Conservation (phyloP, 2,797 vertebrate genomes). For the Sebastes itinus region DNA sequence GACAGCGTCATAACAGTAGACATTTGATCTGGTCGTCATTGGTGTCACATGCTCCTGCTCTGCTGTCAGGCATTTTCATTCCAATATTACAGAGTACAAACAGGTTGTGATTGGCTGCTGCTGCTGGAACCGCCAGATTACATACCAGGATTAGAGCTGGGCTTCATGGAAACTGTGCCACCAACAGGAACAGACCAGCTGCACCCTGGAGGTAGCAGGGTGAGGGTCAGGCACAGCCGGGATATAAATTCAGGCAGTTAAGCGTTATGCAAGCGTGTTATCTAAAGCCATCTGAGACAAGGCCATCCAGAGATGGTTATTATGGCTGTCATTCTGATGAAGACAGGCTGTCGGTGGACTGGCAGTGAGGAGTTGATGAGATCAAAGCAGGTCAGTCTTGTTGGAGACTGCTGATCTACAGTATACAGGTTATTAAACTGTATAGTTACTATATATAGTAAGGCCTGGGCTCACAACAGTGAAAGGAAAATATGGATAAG, state of each 20-base stretch:
- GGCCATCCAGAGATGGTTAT: constrained; percentile 63
- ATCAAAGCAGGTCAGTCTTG: constrained; percentile 54
- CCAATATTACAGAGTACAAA: constrained; percentile 59
- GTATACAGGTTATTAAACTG: constrained; percentile 11
- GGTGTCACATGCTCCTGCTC: constrained; percentile 58
- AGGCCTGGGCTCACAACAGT: background rate
- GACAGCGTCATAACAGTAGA: constrained; percentile 22
- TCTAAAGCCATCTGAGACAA: constrained; percentile 71
- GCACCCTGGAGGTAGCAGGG: constrained; percentile 58
- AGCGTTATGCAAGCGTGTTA: constrained; percentile 69
- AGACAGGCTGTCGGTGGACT: constrained; percentile 51
- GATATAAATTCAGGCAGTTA: constrained; percentile 65
- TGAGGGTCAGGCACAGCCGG: constrained; percentile 56
- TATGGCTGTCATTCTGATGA: constrained; percentile 62
- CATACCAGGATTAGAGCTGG: constrained; percentile 70
- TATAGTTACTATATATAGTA: background rate
- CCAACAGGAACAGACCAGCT: constrained; percentile 56
- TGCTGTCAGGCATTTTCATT: constrained; percentile 70
- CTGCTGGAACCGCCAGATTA: constrained; percentile 73
- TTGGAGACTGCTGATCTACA: constrained; percentile 40
- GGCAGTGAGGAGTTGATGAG: constrained; percentile 54
- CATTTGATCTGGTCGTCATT: constrained; percentile 42
- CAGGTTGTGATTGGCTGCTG: constrained; percentile 69
- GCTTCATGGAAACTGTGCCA: constrained; percentile 56
- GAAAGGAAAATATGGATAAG: background rate